Percentiles rank a stretch among this genome's conserved stretches.
Evolutionary conservation across 1,140 invertebrate species (phyloP).

Genomic region (Chionoecetes opilio): DNA sequence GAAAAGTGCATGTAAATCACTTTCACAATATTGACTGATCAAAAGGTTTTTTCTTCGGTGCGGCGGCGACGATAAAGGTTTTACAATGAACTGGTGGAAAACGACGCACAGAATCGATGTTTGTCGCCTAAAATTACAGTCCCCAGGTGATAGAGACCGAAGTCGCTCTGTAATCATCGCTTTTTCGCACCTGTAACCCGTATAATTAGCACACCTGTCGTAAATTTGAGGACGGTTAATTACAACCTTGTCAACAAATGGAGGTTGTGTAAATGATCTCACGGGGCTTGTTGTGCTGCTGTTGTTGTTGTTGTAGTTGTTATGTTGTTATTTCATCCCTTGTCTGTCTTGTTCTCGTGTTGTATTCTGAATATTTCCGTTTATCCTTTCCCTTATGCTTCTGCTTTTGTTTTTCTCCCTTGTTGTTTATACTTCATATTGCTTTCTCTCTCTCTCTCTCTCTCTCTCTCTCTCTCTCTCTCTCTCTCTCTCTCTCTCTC

Average conservation of each 20-base stretch:
- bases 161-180: background rate
- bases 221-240: background rate
- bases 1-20: background rate
- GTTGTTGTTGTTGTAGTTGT: background rate
- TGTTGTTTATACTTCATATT: background rate
- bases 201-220: background rate
- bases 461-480: background rate
- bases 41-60: background rate
- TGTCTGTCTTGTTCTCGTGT: background rate
- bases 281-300: background rate
- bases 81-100: background rate
- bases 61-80: background rate
- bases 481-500: background rate
- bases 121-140: background rate
- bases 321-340: background rate
- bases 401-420: background rate
- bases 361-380: background rate
- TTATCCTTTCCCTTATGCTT: background rate
- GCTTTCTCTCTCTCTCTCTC: background rate
- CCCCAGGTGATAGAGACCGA: background rate
- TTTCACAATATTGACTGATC: background rate
- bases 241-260: background rate
- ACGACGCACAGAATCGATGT: background rate
- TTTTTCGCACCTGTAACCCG: background rate
- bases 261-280: background rate